phyloP scores from a whole-genome alignment of 2,888 invertebrate genomes.

The Mesopsocus fuscifrons region DNA sequence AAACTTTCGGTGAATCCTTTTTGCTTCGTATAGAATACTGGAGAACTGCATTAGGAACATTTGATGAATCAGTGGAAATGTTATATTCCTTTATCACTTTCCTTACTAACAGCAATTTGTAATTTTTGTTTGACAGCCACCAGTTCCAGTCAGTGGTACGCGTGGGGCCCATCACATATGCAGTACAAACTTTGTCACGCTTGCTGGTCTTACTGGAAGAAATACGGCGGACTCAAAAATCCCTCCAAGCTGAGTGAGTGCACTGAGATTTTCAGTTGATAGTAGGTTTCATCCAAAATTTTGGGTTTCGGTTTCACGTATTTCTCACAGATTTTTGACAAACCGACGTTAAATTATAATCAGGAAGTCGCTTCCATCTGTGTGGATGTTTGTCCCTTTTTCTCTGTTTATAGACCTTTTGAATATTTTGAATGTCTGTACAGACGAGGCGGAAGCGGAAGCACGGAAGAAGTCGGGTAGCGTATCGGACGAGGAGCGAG shows the following conservation, averaged over 20 bases:
- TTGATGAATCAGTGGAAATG: too few relatives aligned
- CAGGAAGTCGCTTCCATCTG: too few relatives aligned
- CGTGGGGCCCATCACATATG: slow-evolving; percentile 87
- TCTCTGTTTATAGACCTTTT: too few relatives aligned
- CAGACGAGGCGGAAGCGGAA: slow-evolving; percentile 21
- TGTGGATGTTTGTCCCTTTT: too few relatives aligned
- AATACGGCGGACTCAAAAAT: slow-evolving; percentile 88
- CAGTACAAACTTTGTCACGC: slow-evolving; percentile 80
- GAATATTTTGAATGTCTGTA: too few relatives aligned
- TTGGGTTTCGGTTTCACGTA: background rate
- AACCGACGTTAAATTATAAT: too few relatives aligned
- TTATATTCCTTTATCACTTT: too few relatives aligned
- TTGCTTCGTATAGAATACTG: too few relatives aligned
- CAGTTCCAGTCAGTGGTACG: slow-evolving; percentile 80
- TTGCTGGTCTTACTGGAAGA: slow-evolving; percentile 98
- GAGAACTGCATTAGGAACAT: too few relatives aligned
- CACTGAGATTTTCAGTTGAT: slow-evolving; percentile 4
- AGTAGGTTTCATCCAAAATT: background rate
- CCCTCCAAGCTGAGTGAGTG: slow-evolving; percentile 32
- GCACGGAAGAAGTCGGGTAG: slow-evolving; percentile 20
- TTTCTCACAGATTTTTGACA: background rate
- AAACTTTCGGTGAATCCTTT: too few relatives aligned
- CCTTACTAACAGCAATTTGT: too few relatives aligned
- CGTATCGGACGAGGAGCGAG: slow-evolving; percentile 24
- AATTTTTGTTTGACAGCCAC: too few relatives aligned